Base-by-base conservation (phyloP, 2,888 invertebrate species). In the Labia minor region DNA sequence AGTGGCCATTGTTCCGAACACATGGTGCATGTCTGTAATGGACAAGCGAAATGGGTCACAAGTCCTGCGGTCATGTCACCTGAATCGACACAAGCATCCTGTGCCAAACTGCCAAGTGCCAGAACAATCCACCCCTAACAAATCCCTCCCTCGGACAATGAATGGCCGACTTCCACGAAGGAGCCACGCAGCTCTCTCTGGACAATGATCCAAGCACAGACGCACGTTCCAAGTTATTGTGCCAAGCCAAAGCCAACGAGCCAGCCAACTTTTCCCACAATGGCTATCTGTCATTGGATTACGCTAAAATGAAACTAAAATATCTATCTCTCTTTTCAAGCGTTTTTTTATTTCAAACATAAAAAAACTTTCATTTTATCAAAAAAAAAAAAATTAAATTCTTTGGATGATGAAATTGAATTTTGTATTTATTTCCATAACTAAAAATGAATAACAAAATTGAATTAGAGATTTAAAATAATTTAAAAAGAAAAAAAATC, bases 21-120 rank as follows among this genome's bases (percentile, higher is more conserved):
- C 49, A 49, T 49, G 49, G 49, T 49, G 49, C 49, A 49, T 49
- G 49, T 49, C 49, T 49, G 49, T 49, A 49, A 49, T 49, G 49
- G 49, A 49, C 49, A 49, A 49, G 49, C 49, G 16, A 49, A 49
- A 49, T 49, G 49, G 49, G 49, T 49, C 49, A 49, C 49, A 49
- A 49, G 49, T 49, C 49, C 16, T 49, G 49, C 49, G 49, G 49
- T 49, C 49, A 49, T 49, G 49, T 49, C 49, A 49, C 49, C 49
- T 49, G 49, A 49, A 49, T 49, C 49, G 49, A 49, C 49, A 49
- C 49, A 16, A 49, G n/a, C 16, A 11, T 16, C 16, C n/a, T 49
- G 49, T 16, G 26, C 26, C 49, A 49, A 49, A 49, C 49, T 49
- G 49, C 49, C 49, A 49, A 49, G 49, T 49, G 49, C 16, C 49